A percentile compares a stretch with the other conserved stretches of the same genome.
Evolutionary conservation across 2,888 invertebrate species (phyloP).

Genomic region (Pomacea canaliculata): DNA sequence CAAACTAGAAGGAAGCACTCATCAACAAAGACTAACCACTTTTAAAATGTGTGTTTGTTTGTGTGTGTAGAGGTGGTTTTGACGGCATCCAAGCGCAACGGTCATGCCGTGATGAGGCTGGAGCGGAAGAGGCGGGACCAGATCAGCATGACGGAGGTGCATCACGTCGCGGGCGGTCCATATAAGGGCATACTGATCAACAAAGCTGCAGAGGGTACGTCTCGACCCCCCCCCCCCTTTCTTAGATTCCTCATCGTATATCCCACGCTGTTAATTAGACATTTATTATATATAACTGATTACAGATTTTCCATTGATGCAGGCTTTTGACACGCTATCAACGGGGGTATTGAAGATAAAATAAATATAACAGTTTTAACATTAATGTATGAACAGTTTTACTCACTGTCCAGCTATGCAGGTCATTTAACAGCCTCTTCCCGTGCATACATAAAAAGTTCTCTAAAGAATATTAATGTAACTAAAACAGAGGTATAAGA

Average conservation of each 20-base stretch:
- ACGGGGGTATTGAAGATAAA: not conserved
- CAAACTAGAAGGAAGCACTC: too few species aligned
- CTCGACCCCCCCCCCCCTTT: not conserved
- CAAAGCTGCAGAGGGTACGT: constrained; percentile 51
- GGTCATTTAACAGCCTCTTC: too few species aligned
- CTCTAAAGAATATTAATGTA: too few species aligned
- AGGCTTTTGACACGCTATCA: not conserved
- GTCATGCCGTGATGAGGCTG: constrained; percentile 51
- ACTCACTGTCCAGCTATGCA: too few species aligned
- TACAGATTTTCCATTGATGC: not conserved
- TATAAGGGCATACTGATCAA: constrained; percentile 62
- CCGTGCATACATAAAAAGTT: too few species aligned
- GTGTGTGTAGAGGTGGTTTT: constrained; percentile 58
- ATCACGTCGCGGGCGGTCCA: constrained; percentile 57
- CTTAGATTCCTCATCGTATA: too few species aligned
- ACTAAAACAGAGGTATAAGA: too few species aligned
- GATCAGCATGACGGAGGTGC: constrained; percentile 44
- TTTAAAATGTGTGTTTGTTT: not conserved
- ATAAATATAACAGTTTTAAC: too few species aligned
- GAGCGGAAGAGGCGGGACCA: constrained; percentile 52
- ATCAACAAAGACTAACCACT: too few species aligned
- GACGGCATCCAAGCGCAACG: constrained; percentile 55
- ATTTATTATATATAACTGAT: not conserved
- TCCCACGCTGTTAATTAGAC: not conserved
- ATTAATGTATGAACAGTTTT: too few species aligned